Base-by-base conservation (phyloP, 2,888 invertebrate genomes). In the Vanessa cardui region DNA sequence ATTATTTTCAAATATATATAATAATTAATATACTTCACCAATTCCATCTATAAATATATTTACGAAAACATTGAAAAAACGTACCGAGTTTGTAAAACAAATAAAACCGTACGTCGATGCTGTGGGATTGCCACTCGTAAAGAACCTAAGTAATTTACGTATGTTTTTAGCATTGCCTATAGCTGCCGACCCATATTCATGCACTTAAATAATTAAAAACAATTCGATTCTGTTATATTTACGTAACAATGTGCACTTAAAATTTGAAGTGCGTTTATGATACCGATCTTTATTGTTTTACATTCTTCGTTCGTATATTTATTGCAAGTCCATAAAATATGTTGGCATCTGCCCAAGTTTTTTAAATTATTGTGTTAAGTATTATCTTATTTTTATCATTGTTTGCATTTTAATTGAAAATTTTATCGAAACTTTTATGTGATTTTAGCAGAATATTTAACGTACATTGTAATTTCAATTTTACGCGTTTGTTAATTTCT, bases 201-300 rank as follows among this genome's bases (percentile, higher is more conserved):
- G 26, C 26, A 54, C 52, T 54, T 31, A 15, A 52, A 12, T 26
- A 31, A 54, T 54, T 54, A 54, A 54, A 52, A 54, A 16, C n/a
- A 31, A 15, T 54, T 54, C 26, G 26, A 54, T 16, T 16, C 16
- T 16, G 2, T 31, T 7, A 54, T 52, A 26, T 54, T 49, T 31
- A 54, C 16, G 26, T 5, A 54, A 50, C 50, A 54, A 31, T n/a
- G 31, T 26, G 7, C 15, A n/a, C 31, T 31, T 12, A 39, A 4
- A 12, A 12, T 50, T 54, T 54, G 31, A n/a, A 54, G 21, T 21
- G 52, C 31, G 16, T 54, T 52, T 5, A 52, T 12, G 21, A 12
- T 39, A 39, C 39, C 9, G 12, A 12, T 39, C 12, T 39, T 39
- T 39, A 39, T 39, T 39, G 12, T 39, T 12, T 39, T 4, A 39